Base-by-base conservation (phyloP, 37 sponge, comb jelly and placozoan species). In the Spongilla lacustris region DNA sequence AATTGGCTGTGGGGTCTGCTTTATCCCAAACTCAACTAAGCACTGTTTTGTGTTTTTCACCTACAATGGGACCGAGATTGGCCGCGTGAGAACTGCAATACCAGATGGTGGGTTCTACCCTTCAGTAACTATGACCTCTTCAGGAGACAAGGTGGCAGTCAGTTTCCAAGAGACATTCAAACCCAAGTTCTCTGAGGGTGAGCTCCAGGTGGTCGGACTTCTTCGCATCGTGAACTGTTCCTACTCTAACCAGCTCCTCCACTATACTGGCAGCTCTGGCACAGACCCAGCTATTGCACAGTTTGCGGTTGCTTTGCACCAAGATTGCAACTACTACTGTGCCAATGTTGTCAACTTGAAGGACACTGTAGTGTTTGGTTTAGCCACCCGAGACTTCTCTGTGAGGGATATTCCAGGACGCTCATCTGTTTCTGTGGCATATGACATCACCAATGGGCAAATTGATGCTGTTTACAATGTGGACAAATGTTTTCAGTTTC, bases 31-130 rank as follows among this genome's bases (percentile, higher is more conserved):
- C 76, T 81, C 71, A 37, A 74, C 41, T 13, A 83, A 79, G 36
- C 48, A 76, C 72, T 87, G 92, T 46, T 72, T 67, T 19, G 74
- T 94, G 21, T 90, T 83, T 70, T 94, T 94, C 81, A 90, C 92
- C n/a, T 78, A 88, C 72, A 94, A 94, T 71, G 83, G 94, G 0
- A 37, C 73, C 13, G 83, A 80, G 73, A 71, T 94, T 2, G 91
- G 92, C 0, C 73, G 88, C 14, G 80, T 79, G 0, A 80, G 82
- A 26, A 28, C 82, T 2, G 58, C 74, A 4, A 14, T 83, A 14
- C 82, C 86, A 3, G 66, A 50, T 0, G 71, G 46, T 21, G 93
- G 86, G 0, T 46, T 93, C 48, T 86, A 79, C 68, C 93, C 93
- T 11, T 66, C 78, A 0, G n/a, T 93, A 0, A 67, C 77, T 24